Evolutionary conservation across 2,888 invertebrate genomes (phyloP).

Genomic region (Amorpha juglandis): DNA sequence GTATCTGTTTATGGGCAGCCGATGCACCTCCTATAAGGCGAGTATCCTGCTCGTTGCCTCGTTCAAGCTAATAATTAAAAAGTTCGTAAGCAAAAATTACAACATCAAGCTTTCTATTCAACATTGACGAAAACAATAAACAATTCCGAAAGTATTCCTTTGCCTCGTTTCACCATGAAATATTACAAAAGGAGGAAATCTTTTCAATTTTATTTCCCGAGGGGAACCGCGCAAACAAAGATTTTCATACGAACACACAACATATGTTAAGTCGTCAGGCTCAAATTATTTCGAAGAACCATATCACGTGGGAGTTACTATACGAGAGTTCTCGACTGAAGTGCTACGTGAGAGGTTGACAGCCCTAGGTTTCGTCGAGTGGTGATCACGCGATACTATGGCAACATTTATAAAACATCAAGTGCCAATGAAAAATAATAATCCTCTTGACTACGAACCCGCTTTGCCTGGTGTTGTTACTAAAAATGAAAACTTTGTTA

Average conservation of each 20-base stretch:
- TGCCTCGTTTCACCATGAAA: constrained; percentile 4
- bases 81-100: background rate
- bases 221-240: constrained; percentile 48
- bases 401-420: constrained; percentile 43
- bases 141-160: constrained; percentile 9
- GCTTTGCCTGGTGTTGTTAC: background rate
- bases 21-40: too few species aligned
- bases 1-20: too few species aligned
- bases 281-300: constrained; percentile 64
- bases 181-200: constrained; percentile 26
- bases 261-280: constrained; percentile 55
- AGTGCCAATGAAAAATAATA: constrained; percentile 35
- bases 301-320: constrained; percentile 67
- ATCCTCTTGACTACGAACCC: constrained; percentile 13
- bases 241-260: constrained; percentile 45
- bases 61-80: too few species aligned
- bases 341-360: constrained; percentile 61
- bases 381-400: constrained; percentile 45
- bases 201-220: constrained; percentile 46
- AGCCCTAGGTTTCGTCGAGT: constrained; percentile 52
- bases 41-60: too few species aligned
- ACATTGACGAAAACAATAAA: constrained; percentile 13
- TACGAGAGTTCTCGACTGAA: constrained; percentile 66
- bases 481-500: background rate
- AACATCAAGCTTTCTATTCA: constrained; percentile 4